These are phyloP conservation scores for Pasiphila rectangulata DNA, from an alignment of 2,888 invertebrate species.

Conservation along the genomic window DNA sequence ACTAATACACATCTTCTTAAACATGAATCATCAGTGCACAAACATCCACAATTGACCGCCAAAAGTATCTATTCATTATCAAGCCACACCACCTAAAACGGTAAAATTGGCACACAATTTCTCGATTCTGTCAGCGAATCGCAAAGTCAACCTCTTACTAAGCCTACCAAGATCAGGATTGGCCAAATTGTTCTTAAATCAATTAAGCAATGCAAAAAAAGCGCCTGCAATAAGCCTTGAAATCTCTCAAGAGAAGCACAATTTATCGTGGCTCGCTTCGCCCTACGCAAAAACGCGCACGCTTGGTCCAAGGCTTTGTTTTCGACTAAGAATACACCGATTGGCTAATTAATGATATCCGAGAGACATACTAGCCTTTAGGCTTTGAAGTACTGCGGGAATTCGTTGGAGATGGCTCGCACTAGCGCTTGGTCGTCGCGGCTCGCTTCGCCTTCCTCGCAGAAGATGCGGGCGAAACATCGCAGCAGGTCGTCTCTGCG, in stretches of 20 bases:
- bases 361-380: slow-evolving; percentile 43
- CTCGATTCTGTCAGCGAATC: too few species aligned
- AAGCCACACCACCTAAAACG: too few species aligned
- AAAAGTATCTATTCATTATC: too few species aligned
- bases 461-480: slow-evolving; percentile 92
- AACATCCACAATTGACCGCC: too few species aligned
- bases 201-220: too few species aligned
- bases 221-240: background rate
- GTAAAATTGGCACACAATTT: too few species aligned
- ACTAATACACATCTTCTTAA: background rate
- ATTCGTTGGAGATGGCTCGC: slow-evolving; percentile 90
- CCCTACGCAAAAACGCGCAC: background rate
- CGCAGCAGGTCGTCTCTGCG: slow-evolving; percentile 90
- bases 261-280: background rate
- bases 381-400: slow-evolving; percentile 88
- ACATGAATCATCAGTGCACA: too few species aligned
- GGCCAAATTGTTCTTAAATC: too few species aligned
- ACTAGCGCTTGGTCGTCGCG: slow-evolving; percentile 88
- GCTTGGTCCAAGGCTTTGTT: background rate
- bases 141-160: too few species aligned
- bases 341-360: background rate
- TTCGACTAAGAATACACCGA: background rate
- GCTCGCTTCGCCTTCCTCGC: slow-evolving; percentile 89
- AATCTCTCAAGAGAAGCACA: background rate
- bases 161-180: too few species aligned